Percentiles rank a stretch among this genome's conserved stretches.
Conservation (phyloP, 2,113 vertebrate genomes). For the Ochotona princeps region DNA sequence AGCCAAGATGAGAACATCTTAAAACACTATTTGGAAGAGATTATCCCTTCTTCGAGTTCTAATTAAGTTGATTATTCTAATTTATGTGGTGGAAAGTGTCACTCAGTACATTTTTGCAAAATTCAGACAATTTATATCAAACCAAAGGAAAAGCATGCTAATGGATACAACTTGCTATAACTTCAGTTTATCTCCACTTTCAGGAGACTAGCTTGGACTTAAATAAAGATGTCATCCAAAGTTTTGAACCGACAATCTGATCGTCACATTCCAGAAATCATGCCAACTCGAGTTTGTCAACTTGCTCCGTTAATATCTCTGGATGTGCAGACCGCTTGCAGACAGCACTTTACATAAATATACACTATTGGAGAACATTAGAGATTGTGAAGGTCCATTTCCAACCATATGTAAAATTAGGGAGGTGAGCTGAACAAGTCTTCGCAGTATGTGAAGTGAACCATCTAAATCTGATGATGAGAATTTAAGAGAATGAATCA, state of each 20-base stretch:
- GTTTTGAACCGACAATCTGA: neutral
- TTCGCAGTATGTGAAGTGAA: neutral
- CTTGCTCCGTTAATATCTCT: constrained; percentile 55
- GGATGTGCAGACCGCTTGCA: neutral
- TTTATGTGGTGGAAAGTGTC: neutral
- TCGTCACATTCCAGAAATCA: neutral
- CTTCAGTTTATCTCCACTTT: neutral
- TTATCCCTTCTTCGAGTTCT: neutral
- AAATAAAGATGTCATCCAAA: too few species aligned
- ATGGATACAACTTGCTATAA: neutral
- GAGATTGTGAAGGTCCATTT: neutral
- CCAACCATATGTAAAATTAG: constrained; percentile 12
- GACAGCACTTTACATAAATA: constrained; percentile 40
- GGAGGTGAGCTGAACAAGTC: neutral
- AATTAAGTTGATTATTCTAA: neutral
- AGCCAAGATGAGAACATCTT: neutral
- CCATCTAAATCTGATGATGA: neutral
- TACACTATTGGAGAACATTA: neutral
- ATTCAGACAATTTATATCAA: neutral
- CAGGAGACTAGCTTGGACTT: neutral
- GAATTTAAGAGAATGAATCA: neutral
- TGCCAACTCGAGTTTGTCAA: constrained; percentile 36
- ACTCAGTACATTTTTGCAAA: neutral
- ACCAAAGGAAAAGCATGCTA: neutral
- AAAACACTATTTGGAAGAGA: neutral